Evolutionary conservation across 1,140 invertebrate genomes (phyloP).

Genomic region (Stegodyphus dumicola): DNA sequence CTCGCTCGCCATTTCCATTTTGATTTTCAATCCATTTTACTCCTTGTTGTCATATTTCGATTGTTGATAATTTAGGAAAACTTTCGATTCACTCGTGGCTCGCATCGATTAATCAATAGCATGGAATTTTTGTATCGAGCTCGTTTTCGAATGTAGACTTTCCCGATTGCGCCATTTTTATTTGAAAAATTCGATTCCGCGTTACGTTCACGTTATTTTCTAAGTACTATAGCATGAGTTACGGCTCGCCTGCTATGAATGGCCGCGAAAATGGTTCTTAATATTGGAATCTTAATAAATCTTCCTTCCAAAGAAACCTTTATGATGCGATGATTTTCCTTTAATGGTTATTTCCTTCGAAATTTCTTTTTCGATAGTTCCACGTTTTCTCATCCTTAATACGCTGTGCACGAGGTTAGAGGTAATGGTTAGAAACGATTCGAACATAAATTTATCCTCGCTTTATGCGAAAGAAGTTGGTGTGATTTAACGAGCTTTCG

Average conservation of each 20-base stretch:
- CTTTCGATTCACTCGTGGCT: slow-evolving; percentile 6
- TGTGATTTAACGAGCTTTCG: too few relatives aligned
- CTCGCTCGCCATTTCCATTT: background rate
- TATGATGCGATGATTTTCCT: background rate
- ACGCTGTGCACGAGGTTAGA: too few relatives aligned
- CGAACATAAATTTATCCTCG: too few relatives aligned
- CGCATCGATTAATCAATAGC: slow-evolving; percentile 18
- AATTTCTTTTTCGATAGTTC: too few relatives aligned
- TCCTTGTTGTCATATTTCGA: slow-evolving; percentile 17
- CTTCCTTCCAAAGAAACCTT: background rate
- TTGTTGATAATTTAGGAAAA: slow-evolving; percentile 20
- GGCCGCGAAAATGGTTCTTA: background rate
- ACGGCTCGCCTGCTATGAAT: background rate
- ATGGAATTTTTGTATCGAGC: slow-evolving; percentile 18
- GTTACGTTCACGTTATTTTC: background rate
- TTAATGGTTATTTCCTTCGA: background rate
- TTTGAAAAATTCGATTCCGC: slow-evolving; percentile 6
- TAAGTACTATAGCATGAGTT: background rate
- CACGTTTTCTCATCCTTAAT: too few relatives aligned
- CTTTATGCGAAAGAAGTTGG: too few relatives aligned
- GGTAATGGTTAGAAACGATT: too few relatives aligned
- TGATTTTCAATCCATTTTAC: slow-evolving; percentile 11
- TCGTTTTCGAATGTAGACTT: slow-evolving; percentile 21
- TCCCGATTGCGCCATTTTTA: slow-evolving; percentile 16
- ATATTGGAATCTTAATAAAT: background rate